These are phyloP conservation scores for pig (Sus scrofa) DNA, from an alignment of 2,113 vertebrate species.

Conservation along the genomic window DNA sequence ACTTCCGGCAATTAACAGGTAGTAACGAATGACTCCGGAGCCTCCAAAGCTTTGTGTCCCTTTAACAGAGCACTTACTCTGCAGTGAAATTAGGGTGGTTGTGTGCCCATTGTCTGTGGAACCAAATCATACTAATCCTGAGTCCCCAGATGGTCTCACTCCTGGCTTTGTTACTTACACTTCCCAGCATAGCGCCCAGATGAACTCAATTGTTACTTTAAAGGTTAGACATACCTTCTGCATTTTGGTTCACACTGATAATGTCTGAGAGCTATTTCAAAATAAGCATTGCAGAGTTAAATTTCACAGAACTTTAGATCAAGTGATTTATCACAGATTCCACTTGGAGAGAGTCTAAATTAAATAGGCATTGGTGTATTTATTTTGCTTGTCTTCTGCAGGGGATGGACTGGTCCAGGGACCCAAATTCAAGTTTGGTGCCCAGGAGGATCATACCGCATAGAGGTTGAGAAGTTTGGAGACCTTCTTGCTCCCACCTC, in stretches of 20 bases:
- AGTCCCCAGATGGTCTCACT: background rate
- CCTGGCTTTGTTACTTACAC: slow-evolving; percentile 19
- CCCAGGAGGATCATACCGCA: background rate
- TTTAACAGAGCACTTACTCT: background rate
- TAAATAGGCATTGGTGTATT: background rate
- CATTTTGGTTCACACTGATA: slow-evolving; percentile 34
- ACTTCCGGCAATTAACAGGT: background rate
- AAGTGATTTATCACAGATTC: background rate
- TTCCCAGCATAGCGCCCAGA: background rate
- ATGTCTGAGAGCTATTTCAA: background rate
- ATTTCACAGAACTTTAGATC: background rate
- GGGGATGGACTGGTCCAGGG: background rate
- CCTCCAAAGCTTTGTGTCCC: background rate
- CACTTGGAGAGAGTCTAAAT: slow-evolving; percentile 12
- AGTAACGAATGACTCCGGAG: background rate
- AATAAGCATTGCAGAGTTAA: slow-evolving; percentile 29
- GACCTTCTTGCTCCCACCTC: accelerated
- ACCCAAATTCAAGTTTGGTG: background rate
- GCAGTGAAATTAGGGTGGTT: background rate
- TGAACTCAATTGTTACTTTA: slow-evolving; percentile 35
- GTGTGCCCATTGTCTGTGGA: background rate
- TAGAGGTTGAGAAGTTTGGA: background rate
- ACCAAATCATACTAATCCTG: background rate
- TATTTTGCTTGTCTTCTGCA: background rate
- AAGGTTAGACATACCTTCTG: background rate